These are phyloP conservation scores for Oxyscelio sp. DNA, from an alignment of 2,888 invertebrate genomes.

Conservation along the genomic window DNA sequence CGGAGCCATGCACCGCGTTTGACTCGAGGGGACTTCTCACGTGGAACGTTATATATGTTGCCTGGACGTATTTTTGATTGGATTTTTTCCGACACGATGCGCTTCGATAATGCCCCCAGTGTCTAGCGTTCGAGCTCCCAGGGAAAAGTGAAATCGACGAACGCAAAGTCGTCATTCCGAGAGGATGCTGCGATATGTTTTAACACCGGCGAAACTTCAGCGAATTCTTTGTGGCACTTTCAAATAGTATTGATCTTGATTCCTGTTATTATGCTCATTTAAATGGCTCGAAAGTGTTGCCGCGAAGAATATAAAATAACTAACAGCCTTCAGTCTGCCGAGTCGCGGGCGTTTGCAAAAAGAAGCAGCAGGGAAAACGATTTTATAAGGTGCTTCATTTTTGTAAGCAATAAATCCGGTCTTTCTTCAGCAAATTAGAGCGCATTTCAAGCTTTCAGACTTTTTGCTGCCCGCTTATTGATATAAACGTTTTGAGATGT, in stretches of 20 bases:
- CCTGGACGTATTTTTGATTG: slow-evolving; percentile 73
- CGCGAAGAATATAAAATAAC: slow-evolving; percentile 19
- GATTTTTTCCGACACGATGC: slow-evolving; percentile 74
- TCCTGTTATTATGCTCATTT: slow-evolving; percentile 60
- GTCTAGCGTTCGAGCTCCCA: slow-evolving; percentile 65
- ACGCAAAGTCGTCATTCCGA: slow-evolving; percentile 51
- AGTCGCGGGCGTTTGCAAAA: neutral
- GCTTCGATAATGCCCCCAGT: slow-evolving; percentile 68
- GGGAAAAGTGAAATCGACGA: slow-evolving; percentile 74
- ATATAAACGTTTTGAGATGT: too few relatives aligned
- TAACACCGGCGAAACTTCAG: slow-evolving; percentile 60
- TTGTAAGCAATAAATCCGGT: too few relatives aligned
- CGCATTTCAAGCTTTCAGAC: too few relatives aligned
- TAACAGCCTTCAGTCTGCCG: too few relatives aligned
- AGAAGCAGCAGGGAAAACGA: too few relatives aligned
- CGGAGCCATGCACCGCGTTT: slow-evolving; percentile 7
- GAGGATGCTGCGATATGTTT: slow-evolving; percentile 63
- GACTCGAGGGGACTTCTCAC: slow-evolving; percentile 63
- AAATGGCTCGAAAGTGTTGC: slow-evolving; percentile 61
- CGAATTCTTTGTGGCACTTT: slow-evolving; percentile 53
- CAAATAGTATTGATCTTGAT: slow-evolving; percentile 67
- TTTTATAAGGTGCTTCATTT: too few relatives aligned
- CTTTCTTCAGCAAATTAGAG: too few relatives aligned
- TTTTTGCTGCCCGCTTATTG: too few relatives aligned
- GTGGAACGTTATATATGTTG: slow-evolving; percentile 65